Conservation (phyloP, 1,140 invertebrate genomes). For the Papilio machaon region DNA sequence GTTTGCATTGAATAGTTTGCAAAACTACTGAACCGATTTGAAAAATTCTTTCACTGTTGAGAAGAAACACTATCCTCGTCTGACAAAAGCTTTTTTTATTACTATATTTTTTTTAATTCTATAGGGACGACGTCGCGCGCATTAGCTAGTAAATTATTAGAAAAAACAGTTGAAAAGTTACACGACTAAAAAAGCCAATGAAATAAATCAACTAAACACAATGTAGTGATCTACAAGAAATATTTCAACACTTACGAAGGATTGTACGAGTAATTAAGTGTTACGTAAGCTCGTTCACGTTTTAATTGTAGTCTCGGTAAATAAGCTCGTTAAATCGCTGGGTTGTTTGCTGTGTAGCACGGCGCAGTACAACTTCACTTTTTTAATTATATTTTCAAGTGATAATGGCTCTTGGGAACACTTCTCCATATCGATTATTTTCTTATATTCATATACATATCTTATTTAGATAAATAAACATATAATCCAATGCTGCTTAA, state of each 20-base stretch:
- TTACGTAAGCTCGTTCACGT: constrained; percentile 18
- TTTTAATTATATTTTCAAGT: neutral
- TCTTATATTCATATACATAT: neutral
- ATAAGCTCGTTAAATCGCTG: constrained; percentile 7
- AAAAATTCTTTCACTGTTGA: too few species aligned
- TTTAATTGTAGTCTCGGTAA: constrained; percentile 18
- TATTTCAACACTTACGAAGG: neutral
- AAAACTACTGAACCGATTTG: too few species aligned
- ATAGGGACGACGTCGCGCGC: too few species aligned
- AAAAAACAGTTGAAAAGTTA: neutral
- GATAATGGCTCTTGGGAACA: neutral
- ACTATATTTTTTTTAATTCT: too few species aligned
- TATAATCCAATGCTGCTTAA: neutral
- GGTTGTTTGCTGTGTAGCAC: neutral
- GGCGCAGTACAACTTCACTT: neutral
- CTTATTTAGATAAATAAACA: neutral
- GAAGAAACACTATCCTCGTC: too few species aligned
- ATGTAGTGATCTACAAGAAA: neutral
- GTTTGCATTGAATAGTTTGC: too few species aligned
- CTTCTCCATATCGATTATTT: neutral
- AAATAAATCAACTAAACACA: neutral
- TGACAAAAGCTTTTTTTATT: too few species aligned
- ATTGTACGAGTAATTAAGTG: neutral
- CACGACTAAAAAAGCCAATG: neutral
- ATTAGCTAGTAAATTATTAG: too few species aligned